Evolutionary conservation across 2,888 invertebrate genomes (phyloP), one percentile per base, ranked within the genome.

Genomic region (Nyleta sp.): DNA sequence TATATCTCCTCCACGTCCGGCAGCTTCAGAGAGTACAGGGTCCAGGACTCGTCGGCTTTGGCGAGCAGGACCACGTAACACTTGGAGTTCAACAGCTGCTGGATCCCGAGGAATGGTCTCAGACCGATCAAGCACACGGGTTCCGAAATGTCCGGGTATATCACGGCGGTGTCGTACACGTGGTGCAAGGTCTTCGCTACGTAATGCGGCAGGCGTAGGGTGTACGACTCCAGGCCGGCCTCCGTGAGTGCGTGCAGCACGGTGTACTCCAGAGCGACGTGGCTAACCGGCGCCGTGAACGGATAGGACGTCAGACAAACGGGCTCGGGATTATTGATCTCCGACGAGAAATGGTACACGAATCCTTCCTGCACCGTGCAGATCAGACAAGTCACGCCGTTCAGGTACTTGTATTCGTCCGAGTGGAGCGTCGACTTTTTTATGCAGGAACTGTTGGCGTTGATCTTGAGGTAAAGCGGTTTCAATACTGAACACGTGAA

Each of bases 181-280:
- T 90, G 86, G 59, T 92, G 91, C 1, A 91, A 86, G 44, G 91
- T 91, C 78, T 92, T 91, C 59, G 93, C 92, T 1, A 94, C 87
- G 77, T 93, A 92, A 84, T 95, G 94, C 0, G 94, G 93, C 59
- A 94, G 92, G 20, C 88, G 84, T 11, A 89, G 68, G 0, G 95
- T 95, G 85, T 96, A 96, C 0, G 95, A 94, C 89, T 96, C 96
- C 42, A 96, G 91, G 0, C 96, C 95, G 68, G 94, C 94, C 77
- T 94, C 94, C 0, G 95, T 95, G 15, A 96, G 90, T 0, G 95
- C 95, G 87, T 95, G 95, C n/a, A 95, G 88, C 52, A 94, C 92
- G 76, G 93, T 93, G 81, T 94, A 92, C 84, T 95, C 95, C 77
- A 95, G 91, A 28, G 93, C 93, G 31, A 95, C 92, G 84, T 93